These are phyloP conservation scores for Orientallactaga bullata DNA, from an alignment of 2,113 vertebrate species.

Conservation along the genomic window DNA sequence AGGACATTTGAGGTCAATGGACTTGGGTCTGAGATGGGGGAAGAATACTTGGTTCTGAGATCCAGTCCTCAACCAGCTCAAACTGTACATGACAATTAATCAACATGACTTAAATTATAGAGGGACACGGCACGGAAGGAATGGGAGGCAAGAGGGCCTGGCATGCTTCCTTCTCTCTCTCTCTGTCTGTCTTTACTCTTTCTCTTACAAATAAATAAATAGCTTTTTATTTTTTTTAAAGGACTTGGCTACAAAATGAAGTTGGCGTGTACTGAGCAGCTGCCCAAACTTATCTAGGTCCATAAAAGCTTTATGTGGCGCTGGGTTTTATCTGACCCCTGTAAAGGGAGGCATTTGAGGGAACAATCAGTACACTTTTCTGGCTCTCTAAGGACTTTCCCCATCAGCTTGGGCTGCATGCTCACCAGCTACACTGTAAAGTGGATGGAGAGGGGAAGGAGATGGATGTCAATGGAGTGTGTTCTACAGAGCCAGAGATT, in stretches of 20 bases:
- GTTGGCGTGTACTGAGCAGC: neutral
- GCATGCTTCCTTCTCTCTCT: too few relatives aligned
- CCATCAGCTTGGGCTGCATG: neutral
- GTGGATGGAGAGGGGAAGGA: neutral
- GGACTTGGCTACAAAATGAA: neutral
- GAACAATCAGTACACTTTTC: too few relatives aligned
- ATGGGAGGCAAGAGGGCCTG: too few relatives aligned
- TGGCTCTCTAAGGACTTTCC: neutral
- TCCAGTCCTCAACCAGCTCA: too few relatives aligned
- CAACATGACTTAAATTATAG: too few relatives aligned
- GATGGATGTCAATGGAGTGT: neutral
- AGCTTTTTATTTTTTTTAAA: neutral
- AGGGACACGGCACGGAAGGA: too few relatives aligned
- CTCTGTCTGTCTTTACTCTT: too few relatives aligned
- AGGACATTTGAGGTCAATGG: too few relatives aligned
- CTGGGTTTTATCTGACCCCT: neutral
- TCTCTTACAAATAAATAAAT: neutral
- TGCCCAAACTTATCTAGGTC: rapidly evolving
- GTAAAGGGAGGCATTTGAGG: rapidly evolving
- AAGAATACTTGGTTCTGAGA: too few relatives aligned
- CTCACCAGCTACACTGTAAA: neutral
- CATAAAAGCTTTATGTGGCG: neutral
- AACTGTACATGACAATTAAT: too few relatives aligned
- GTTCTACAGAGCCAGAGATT: neutral
- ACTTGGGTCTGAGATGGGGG: too few relatives aligned